Conservation (phyloP, 1,140 invertebrate species). For the Leptestheria dahalacensis region DNA sequence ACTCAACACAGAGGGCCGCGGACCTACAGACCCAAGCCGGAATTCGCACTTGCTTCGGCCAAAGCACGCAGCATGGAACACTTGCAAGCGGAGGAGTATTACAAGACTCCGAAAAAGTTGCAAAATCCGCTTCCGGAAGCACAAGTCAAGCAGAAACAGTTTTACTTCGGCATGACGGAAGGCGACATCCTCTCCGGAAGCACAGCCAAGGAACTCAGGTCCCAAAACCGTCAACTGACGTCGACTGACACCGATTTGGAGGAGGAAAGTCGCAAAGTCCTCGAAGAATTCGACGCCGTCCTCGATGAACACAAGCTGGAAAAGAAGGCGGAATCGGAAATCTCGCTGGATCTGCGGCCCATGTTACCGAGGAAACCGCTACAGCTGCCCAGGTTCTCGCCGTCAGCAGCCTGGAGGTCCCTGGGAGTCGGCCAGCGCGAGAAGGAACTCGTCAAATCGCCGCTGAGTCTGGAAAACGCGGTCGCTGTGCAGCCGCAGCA, state of each 20-base stretch:
- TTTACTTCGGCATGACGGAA: constrained; percentile 13
- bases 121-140: not conserved
- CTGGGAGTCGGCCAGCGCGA: constrained; percentile 25
- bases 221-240: not conserved
- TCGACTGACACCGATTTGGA: not conserved
- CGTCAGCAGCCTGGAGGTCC: constrained; percentile 61
- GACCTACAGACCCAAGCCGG: no score
- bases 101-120: not conserved
- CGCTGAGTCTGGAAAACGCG: constrained; percentile 2
- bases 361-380: constrained; percentile 57
- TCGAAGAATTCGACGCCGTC: constrained; percentile 12
- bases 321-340: constrained; percentile 40
- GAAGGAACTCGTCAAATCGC: not conserved
- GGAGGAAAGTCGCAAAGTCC: constrained; percentile 7
- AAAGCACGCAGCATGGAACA: not conserved
- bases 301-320: constrained; percentile 3
- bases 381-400: constrained; percentile 60
- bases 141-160: constrained; percentile 3
- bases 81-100: not conserved
- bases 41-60: no score
- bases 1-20: no score
- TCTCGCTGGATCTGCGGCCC: constrained; percentile 52
- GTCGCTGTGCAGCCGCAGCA: no score
- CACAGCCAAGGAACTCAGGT: not conserved
- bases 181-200: constrained; percentile 1